phyloP scores from a whole-genome alignment of 2,113 vertebrate species.

The Catharus minimus region DNA sequence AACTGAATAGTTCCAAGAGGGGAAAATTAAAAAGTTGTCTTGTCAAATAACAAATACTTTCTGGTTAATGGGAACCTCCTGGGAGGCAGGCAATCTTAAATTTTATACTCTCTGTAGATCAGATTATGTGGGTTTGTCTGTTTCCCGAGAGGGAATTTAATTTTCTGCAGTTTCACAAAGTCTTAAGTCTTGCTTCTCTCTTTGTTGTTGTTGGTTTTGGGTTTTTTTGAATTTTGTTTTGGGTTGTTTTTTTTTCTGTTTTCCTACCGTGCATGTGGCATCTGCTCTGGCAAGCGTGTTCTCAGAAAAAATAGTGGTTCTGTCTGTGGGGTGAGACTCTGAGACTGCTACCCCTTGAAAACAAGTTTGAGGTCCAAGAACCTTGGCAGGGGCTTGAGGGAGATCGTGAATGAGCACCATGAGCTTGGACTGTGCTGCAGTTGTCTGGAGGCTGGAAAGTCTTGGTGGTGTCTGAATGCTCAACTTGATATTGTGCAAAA shows the following conservation, averaged over 20 bases:
- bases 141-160: neutral
- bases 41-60: conserved; percentile 7
- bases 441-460: neutral
- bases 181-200: neutral
- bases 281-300: neutral
- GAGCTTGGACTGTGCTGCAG: neutral
- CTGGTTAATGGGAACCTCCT: neutral
- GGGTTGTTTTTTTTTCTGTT: too few species aligned
- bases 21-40: conserved; percentile 21
- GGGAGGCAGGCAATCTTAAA: neutral
- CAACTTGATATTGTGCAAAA: neutral
- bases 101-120: neutral
- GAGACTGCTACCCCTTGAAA: neutral
- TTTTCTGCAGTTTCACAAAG: neutral
- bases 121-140: neutral
- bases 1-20: neutral
- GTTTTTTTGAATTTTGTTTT: too few species aligned
- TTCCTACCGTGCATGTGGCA: accelerated
- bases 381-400: neutral
- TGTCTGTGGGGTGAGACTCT: neutral
- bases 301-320: neutral
- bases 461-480: neutral
- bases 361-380: accelerated
- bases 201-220: neutral
- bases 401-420: accelerated